Percentiles rank a stretch among this genome's conserved stretches.
These are phyloP conservation scores for Drosophila lacteicornis DNA, from an alignment of 1,140 invertebrate species.

Conservation along the genomic window DNA sequence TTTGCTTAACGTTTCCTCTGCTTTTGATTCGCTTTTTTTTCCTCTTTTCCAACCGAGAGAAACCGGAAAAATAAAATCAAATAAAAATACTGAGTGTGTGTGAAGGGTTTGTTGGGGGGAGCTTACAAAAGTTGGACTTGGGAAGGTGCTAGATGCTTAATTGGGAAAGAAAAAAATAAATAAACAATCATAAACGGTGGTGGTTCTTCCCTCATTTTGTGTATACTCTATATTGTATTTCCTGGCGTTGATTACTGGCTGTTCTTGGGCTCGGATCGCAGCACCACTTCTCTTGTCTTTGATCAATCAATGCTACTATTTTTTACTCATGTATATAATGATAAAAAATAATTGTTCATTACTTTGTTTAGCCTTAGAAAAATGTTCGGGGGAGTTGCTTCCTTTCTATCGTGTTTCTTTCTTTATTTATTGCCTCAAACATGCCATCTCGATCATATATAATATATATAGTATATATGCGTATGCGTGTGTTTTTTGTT, in stretches of 20 bases:
- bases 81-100: constrained; percentile 29
- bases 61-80: background rate
- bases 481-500: constrained; percentile 48
- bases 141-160: constrained; percentile 13
- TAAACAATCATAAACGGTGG: constrained; percentile 33
- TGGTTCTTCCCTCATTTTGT: constrained; percentile 5
- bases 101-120: too few species aligned
- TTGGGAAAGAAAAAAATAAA: background rate
- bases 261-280: background rate
- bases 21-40: constrained; percentile 20
- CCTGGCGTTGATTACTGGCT: constrained; percentile 17
- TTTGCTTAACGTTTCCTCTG: constrained; percentile 3
- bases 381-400: constrained; percentile 14
- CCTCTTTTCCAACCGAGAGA: background rate
- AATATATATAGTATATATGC: constrained; percentile 47
- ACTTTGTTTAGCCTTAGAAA: constrained; percentile 39
- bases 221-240: constrained; percentile 8
- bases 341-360: constrained; percentile 38
- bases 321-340: constrained; percentile 37
- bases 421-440: constrained; percentile 42
- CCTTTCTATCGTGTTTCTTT: constrained; percentile 15
- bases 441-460: constrained; percentile 36
- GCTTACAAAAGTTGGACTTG: constrained; percentile 9
- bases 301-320: constrained; percentile 36
- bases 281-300: constrained; percentile 29